Percentiles rank a stretch among this genome's conserved stretches.
Conservation (phyloP, 2,888 invertebrate species). For the Craniophora ligustri region DNA sequence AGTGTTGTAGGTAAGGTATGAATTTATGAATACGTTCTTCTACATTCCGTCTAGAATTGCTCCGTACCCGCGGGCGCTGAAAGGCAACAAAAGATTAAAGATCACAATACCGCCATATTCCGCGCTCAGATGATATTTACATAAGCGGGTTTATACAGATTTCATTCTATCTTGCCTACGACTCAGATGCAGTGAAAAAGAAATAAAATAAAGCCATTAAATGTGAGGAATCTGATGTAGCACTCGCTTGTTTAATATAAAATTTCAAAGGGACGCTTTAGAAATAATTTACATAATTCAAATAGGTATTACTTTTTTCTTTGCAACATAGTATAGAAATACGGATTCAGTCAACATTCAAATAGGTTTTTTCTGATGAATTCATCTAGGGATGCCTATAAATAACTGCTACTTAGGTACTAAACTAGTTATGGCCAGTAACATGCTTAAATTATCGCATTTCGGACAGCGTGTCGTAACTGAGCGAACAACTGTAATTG, state of each 20-base stretch:
- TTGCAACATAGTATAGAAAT: no score
- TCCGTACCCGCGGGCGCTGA: neutral
- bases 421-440: no score
- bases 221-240: neutral
- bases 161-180: neutral
- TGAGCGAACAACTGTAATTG: no score
- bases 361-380: no score
- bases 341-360: no score
- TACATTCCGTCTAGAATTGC: conserved; percentile 8
- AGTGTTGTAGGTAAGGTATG: neutral
- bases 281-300: no score
- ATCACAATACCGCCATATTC: neutral
- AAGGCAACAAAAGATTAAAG: conserved; percentile 5
- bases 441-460: no score
- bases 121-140: neutral
- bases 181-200: neutral
- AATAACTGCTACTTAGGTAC: no score
- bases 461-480: no score
- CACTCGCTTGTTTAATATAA: neutral
- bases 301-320: no score
- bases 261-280: neutral
- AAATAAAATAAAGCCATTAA: neutral
- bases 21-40: conserved; percentile 5
- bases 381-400: no score
- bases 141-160: neutral